phyloP scores from a whole-genome alignment of 2,797 vertebrate genomes.

The Cyclopterus lumpus region DNA sequence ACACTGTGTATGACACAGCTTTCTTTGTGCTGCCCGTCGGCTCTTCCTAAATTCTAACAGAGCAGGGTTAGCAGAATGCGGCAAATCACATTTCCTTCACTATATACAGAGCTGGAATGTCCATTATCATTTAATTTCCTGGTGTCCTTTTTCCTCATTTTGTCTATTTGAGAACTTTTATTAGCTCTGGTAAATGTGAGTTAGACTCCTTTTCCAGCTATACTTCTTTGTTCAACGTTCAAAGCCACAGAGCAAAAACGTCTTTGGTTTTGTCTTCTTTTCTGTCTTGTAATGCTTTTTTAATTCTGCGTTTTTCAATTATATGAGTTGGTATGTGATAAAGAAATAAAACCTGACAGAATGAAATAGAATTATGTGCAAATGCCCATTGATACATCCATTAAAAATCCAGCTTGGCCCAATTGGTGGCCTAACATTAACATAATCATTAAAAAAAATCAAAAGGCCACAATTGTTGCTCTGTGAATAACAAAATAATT shows the following conservation, averaged over 20 bases:
- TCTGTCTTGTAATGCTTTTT: background rate
- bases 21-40: constrained; percentile 18
- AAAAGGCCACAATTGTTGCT: background rate
- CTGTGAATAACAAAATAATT: background rate
- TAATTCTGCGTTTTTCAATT: constrained; percentile 15
- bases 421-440: background rate
- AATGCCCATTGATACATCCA: background rate
- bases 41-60: constrained; percentile 26
- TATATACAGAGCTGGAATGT: constrained; percentile 29
- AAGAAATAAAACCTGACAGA: constrained; percentile 6
- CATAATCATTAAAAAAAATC: background rate
- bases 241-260: constrained; percentile 9
- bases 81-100: constrained; percentile 41
- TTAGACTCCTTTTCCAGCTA: constrained; percentile 12
- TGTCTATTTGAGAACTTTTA: constrained; percentile 42
- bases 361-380: constrained; percentile 8
- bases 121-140: constrained; percentile 58
- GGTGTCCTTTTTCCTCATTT: constrained; percentile 43
- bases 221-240: constrained; percentile 29
- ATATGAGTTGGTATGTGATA: constrained; percentile 1
- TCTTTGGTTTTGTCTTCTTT: constrained; percentile 6
- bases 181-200: constrained; percentile 32
- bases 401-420: background rate
- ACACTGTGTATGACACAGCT: constrained; percentile 14
- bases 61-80: constrained; percentile 16